Percentiles rank a stretch among this genome's conserved stretches.
Evolutionary conservation across 2,797 vertebrate genomes (phyloP).

Genomic region (Danio jaintianensis): DNA sequence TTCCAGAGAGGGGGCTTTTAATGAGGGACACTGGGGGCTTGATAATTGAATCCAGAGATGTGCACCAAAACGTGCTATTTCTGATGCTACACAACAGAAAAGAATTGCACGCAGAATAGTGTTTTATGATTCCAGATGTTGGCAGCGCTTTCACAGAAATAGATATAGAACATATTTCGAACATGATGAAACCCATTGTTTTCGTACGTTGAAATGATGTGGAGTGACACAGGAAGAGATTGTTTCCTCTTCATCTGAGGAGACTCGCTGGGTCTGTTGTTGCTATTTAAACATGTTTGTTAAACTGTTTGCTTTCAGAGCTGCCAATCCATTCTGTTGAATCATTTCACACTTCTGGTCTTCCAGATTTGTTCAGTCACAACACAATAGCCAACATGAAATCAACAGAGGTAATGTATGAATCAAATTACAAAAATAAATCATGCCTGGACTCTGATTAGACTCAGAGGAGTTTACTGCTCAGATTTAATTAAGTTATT

Average conservation of each 20-base stretch:
- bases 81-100: slow-evolving; percentile 14
- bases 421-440: neutral
- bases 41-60: slow-evolving; percentile 58
- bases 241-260: slow-evolving; percentile 8
- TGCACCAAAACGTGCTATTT: slow-evolving; percentile 33
- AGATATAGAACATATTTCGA: neutral
- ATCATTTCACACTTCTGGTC: neutral
- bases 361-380: neutral
- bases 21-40: slow-evolving; percentile 46
- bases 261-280: slow-evolving; percentile 3
- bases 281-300: slow-evolving; percentile 1
- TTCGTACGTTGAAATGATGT: slow-evolving; percentile 11
- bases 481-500: slow-evolving; percentile 6
- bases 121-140: slow-evolving; percentile 32
- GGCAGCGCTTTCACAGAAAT: neutral
- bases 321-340: slow-evolving; percentile 10
- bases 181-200: slow-evolving; percentile 24
- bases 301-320: neutral
- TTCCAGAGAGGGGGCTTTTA: slow-evolving; percentile 66
- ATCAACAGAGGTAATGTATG: neutral
- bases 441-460: neutral
- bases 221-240: neutral
- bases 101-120: slow-evolving; percentile 1
- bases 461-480: neutral
- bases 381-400: neutral